Evolutionary conservation across 1,140 invertebrate genomes (phyloP), one percentile per base, ranked within the genome.

Genomic region (Asobara japonica): DNA sequence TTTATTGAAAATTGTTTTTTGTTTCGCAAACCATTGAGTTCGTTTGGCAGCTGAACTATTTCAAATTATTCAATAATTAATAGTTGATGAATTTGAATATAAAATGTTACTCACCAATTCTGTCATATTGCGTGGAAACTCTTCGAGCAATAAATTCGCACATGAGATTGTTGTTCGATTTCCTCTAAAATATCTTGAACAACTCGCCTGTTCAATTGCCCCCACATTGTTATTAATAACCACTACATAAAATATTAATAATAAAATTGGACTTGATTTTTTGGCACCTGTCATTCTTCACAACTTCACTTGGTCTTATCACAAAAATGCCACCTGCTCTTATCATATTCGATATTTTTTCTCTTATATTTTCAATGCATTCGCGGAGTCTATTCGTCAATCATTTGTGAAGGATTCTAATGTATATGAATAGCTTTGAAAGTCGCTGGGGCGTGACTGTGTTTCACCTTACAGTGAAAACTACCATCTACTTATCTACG

Each of bases 111-210:
- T 74, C 38, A 74, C 71, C 71, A 73, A 38, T 45, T 76, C 71
- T 36, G 76, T 83, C 11, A 83, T 74, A 29, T 81, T 82, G 20
- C 72, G 62, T 1, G 83, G 83, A 65, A 82, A 83, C 5, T 31
- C 25, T 1, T 72, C 41, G 2, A 85, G 31, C 0, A 69, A 72
- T n/a, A 74, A 78, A 10, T 60, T 71, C 27, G 77, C 33, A 45
- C 84, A 85, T 20, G 41, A 64, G 45, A 85, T 36, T 11, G 41
- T 77, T 13, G 74, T 74, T 0, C 80, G 80, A 11, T 33, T 36
- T 61, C 76, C 66, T 18, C n/a, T 62, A 13, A 81, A 66, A 41
- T 77, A 65, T 48, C 82, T 84, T 11, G 69, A 11, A 70, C 83
- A 85, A 29, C 68, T 78, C 0, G 20, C 11, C 0, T 83, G 82